Conservation (phyloP, 2,888 invertebrate genomes). For the Pelosia muscerda region DNA sequence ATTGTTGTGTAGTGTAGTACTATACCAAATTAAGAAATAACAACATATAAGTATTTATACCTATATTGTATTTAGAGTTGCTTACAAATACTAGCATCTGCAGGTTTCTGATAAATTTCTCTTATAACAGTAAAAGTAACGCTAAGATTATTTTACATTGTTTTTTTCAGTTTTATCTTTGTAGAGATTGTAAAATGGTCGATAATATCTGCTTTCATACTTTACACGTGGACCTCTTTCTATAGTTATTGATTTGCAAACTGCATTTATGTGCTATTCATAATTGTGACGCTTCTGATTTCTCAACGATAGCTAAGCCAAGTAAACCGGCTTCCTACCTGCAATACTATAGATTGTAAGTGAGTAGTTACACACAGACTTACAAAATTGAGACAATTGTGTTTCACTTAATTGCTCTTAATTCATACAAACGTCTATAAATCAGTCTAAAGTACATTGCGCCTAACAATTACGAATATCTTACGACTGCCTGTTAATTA, state of each 20-base stretch:
- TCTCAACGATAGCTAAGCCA: constrained; percentile 17
- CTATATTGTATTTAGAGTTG: constrained; percentile 19
- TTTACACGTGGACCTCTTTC: constrained; percentile 13
- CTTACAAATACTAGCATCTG: constrained; percentile 5
- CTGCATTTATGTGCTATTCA: constrained; percentile 13
- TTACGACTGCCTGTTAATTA: too few species aligned
- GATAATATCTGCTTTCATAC: constrained; percentile 12
- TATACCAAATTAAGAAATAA: constrained; percentile 41
- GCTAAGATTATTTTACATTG: constrained; percentile 12
- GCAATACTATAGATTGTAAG: constrained; percentile 22
- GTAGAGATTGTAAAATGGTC: constrained; percentile 18
- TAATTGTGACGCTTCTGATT: constrained; percentile 17
- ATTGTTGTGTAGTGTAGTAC: constrained; percentile 59
- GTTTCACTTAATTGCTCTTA: constrained; percentile 13
- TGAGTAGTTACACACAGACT: constrained; percentile 27
- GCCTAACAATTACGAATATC: not conserved
- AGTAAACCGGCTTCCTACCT: constrained; percentile 21
- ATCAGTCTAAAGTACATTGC: not conserved
- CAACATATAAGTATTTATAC: constrained; percentile 24
- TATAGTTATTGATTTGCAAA: constrained; percentile 13
- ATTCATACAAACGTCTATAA: constrained; percentile 5
- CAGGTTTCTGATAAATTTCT: constrained; percentile 11
- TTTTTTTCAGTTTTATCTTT: constrained; percentile 24
- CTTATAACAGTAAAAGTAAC: not conserved
- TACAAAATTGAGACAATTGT: constrained; percentile 19